Base-by-base conservation (phyloP, 2,797 vertebrate species). In the Oryzias sinensis region DNA sequence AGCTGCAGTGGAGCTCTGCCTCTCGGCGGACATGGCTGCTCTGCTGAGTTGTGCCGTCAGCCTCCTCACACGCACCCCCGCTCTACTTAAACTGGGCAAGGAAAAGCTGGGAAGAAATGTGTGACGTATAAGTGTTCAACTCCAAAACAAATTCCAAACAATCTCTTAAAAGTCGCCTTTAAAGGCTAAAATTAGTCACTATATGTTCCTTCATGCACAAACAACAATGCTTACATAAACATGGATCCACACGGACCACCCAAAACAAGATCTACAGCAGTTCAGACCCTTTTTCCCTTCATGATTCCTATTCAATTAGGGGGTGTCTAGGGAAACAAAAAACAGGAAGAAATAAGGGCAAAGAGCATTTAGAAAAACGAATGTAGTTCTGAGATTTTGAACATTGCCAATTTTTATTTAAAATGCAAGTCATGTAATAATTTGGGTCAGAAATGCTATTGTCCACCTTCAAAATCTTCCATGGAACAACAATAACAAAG, bases 11-110 rank as follows among this genome's bases (percentile, higher is more conserved):
- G 81, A 68, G 58, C 54, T 59, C 25, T 61, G 74, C 42, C 43
- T 63, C 50, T 53, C 68, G 6, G 79, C 75, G 14, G 90, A 88
- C 92, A 93, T 93, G 41, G 75, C 73, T 62, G 74, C 66, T 53
- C 42, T 73, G 63, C 83, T 76, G 72, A 93, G 74, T 14, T 93
- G 92, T 69, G 85, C 77, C 17, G 80, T 73, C 53, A 93, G 37
- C 80, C 83, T 83, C 80, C 87, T 82, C 63, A 89, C 76, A 58
- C 88, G 88, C 68, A 74, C 80, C 52, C 33, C 88, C 50, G 87
- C 86, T 86, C 89, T 74, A 52, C 71, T 82, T 64, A 92, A 81
- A 56, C 56, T 82, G 14, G 86, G 57, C 60, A 87, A 55, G 44
- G 65, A 65, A 66, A 77, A 73, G 73, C 84, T 84, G 41, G 25